These are phyloP conservation scores for Aplodontia rufa DNA, from an alignment of 2,113 vertebrate species.

Conservation along the genomic window DNA sequence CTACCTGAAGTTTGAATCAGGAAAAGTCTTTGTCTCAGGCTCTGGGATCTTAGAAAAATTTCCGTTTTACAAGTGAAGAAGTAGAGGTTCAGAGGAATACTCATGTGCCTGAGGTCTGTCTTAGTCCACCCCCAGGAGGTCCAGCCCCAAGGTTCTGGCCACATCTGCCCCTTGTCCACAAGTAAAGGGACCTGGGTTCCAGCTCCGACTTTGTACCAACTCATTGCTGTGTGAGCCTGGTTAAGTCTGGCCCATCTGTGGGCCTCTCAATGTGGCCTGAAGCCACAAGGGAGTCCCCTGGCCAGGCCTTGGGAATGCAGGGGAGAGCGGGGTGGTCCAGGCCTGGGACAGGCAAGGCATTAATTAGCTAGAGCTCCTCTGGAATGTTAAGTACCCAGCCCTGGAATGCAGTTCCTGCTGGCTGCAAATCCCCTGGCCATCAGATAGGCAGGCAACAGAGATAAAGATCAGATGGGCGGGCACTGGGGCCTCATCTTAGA, in stretches of 20 bases:
- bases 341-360: constrained; percentile 56
- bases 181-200: neutral
- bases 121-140: neutral
- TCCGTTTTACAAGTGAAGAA: neutral
- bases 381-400: constrained; percentile 76
- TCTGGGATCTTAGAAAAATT: neutral
- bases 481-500: neutral
- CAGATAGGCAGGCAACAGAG: constrained; percentile 12
- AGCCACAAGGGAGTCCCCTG: neutral
- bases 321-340: constrained; percentile 63
- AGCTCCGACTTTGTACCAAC: neutral
- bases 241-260: neutral
- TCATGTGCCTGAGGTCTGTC: neutral
- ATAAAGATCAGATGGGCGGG: constrained; percentile 50
- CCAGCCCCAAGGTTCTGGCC: neutral
- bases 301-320: neutral
- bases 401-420: constrained; percentile 64
- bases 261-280: neutral
- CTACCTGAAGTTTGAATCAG: neutral
- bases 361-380: constrained; percentile 71
- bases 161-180: neutral
- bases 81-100: neutral
- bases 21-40: neutral
- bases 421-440: constrained; percentile 46
- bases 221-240: neutral